Evolutionary conservation across 1,140 invertebrate genomes (phyloP).

Genomic region (Diachasmimorpha longicaudata): DNA sequence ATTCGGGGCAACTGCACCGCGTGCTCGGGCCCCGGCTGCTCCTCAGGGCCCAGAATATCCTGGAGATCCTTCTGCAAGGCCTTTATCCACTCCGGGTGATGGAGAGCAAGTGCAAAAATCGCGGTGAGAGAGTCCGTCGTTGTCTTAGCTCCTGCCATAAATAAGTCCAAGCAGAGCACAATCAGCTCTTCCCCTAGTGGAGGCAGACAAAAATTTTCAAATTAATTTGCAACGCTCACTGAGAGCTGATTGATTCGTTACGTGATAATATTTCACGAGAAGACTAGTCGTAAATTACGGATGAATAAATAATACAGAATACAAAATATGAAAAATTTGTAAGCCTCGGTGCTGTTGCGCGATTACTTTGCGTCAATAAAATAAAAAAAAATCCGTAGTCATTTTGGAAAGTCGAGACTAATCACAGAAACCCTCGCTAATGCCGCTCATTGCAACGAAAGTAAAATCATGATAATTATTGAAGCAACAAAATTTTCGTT

Average conservation of each 20-base stretch:
- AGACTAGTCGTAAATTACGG: too few relatives aligned
- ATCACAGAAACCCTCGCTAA: neutral
- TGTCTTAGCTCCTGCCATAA: conserved; percentile 75
- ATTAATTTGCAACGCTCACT: too few relatives aligned
- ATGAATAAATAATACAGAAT: too few relatives aligned
- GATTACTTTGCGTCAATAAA: too few relatives aligned
- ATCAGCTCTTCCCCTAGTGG: conserved; percentile 68
- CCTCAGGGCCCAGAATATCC: conserved; percentile 65
- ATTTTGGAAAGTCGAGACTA: neutral
- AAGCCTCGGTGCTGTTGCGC: too few relatives aligned
- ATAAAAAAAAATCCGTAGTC: neutral
- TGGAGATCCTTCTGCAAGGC: conserved; percentile 75
- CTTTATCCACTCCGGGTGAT: conserved; percentile 70
- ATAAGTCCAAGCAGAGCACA: conserved; percentile 72
- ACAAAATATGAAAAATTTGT: too few relatives aligned
- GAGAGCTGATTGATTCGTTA: too few relatives aligned
- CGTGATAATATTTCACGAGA: too few relatives aligned
- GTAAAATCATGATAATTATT: conserved; percentile 8
- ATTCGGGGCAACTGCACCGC: conserved; percentile 49
- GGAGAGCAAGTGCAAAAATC: conserved; percentile 69
- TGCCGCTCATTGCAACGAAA: neutral
- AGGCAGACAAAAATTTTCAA: conserved; percentile 40
- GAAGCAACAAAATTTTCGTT: neutral
- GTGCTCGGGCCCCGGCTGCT: conserved; percentile 68
- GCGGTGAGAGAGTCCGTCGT: conserved; percentile 71